phyloP scores from a whole-genome alignment of 37 sponge, comb jelly and placozoan species.

The Agelas oroides region DNA sequence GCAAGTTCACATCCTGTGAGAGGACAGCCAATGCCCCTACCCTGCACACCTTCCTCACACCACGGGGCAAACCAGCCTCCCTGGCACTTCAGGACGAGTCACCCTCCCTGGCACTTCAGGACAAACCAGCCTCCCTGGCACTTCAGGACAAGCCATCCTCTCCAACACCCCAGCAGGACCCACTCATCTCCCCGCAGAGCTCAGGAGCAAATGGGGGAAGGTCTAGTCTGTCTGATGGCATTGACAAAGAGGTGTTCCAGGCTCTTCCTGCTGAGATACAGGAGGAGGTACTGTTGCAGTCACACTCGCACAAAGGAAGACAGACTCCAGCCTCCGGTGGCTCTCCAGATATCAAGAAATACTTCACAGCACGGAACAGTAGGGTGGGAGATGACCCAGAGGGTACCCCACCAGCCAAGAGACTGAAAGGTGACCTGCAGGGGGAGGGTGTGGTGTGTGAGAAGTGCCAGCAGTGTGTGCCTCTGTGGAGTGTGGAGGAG shows the following conservation, averaged over 20 bases:
- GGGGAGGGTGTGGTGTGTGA: background rate
- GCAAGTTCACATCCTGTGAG: constrained; percentile 1
- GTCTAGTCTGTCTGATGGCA: background rate
- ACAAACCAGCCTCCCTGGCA: too few relatives aligned
- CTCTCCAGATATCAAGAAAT: constrained; percentile 1
- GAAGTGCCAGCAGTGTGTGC: background rate
- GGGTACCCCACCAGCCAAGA: background rate
- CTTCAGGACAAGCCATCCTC: background rate
- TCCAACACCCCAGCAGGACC: background rate
- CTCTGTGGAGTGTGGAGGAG: background rate
- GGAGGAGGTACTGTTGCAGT: background rate
- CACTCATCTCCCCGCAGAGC: too few relatives aligned
- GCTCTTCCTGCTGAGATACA: background rate
- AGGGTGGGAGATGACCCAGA: background rate
- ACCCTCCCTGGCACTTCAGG: too few relatives aligned
- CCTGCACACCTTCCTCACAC: background rate
- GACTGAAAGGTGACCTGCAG: background rate
- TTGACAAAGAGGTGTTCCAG: background rate
- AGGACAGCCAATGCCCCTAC: background rate
- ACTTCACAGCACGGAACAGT: background rate
- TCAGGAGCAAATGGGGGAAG: background rate
- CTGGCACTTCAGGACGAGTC: too few relatives aligned
- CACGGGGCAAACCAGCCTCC: background rate
- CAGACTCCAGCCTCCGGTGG: background rate
- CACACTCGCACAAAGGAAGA: background rate